These are phyloP conservation scores for Lymantria dispar DNA, from an alignment of 2,888 invertebrate genomes.

Conservation along the genomic window DNA sequence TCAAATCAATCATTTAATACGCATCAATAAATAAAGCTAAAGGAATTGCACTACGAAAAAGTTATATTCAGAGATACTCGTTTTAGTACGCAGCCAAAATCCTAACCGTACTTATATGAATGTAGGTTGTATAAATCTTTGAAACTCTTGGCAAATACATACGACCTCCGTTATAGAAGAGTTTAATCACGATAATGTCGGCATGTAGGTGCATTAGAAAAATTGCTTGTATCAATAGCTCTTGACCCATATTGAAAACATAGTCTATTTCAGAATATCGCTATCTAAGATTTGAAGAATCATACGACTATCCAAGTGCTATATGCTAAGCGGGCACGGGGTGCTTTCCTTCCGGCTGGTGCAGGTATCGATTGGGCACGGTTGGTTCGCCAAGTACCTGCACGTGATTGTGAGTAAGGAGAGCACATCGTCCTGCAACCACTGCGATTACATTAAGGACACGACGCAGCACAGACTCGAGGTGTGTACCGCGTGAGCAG, in stretches of 20 bases:
- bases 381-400: too few species aligned
- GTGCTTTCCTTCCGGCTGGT: too few species aligned
- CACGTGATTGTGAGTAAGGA: too few species aligned
- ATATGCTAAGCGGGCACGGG: too few species aligned
- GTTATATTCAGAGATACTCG: conserved; percentile 12
- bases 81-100: conserved; percentile 25
- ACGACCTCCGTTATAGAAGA: conserved; percentile 32
- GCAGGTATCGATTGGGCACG: too few species aligned
- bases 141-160: conserved; percentile 40
- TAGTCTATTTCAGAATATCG: neutral
- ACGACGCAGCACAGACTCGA: too few species aligned
- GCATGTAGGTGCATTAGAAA: conserved; percentile 52
- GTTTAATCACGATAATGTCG: conserved; percentile 55
- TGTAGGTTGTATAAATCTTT: conserved; percentile 28
- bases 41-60: conserved; percentile 7
- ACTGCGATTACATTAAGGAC: too few species aligned
- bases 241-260: conserved; percentile 29
- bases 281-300: too few species aligned
- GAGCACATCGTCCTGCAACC: too few species aligned
- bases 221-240: conserved; percentile 50
- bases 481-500: too few species aligned
- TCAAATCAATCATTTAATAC: neutral
- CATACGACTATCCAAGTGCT: too few species aligned
- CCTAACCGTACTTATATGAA: conserved; percentile 22
- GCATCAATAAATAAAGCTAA: conserved; percentile 10